Percentiles rank a stretch among this genome's conserved stretches.
Evolutionary conservation across 2,888 invertebrate species (phyloP).

Genomic region (Hecatera dysodea): DNA sequence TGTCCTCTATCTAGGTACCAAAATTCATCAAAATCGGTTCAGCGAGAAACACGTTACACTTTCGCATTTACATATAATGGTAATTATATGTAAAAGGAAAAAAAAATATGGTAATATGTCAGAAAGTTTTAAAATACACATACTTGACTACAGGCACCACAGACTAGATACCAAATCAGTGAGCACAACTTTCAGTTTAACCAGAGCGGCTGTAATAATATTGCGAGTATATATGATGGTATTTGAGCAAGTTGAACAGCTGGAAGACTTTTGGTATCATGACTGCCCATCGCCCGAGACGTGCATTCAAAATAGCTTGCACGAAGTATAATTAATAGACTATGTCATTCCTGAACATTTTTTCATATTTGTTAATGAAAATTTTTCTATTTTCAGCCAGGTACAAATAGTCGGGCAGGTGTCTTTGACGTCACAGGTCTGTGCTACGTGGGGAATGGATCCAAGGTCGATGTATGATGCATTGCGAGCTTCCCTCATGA

Average conservation of each 20-base stretch:
- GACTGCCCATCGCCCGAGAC: neutral
- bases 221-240: too few species aligned
- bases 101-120: too few species aligned
- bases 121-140: too few species aligned
- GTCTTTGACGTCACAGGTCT: slow-evolving; percentile 52
- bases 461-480: slow-evolving; percentile 61
- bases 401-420: slow-evolving; percentile 63
- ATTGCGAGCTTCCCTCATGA: slow-evolving; percentile 43
- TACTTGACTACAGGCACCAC: too few species aligned
- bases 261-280: neutral
- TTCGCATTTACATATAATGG: too few species aligned
- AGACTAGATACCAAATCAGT: too few species aligned
- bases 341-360: slow-evolving; percentile 4
- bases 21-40: too few species aligned
- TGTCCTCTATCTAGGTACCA: too few species aligned
- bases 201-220: neutral
- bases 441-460: slow-evolving; percentile 47
- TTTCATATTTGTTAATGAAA: slow-evolving; percentile 46
- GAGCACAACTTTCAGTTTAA: neutral
- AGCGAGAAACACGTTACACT: too few species aligned
- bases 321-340: slow-evolving; percentile 9
- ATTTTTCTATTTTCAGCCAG: slow-evolving; percentile 49
- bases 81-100: too few species aligned
- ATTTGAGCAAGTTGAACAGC: neutral
- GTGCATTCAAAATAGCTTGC: neutral